phyloP scores from a whole-genome alignment of 2,113 vertebrate species.

The Barbus barbus region DNA sequence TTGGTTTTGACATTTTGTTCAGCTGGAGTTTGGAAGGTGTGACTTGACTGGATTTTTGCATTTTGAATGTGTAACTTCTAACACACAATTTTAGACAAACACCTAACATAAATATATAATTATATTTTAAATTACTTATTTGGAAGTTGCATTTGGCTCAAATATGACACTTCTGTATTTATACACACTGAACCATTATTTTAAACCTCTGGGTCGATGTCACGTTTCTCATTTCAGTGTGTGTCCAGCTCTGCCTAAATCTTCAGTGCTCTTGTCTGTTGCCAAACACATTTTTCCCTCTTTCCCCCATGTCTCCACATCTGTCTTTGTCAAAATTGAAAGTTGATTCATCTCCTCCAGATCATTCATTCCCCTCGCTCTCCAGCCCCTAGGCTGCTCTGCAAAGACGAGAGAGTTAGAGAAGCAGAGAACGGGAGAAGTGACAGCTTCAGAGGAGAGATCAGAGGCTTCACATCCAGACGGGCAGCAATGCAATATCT shows the following conservation, averaged over 20 bases:
- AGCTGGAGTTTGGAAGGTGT: background rate
- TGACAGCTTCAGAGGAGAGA: conserved; percentile 35
- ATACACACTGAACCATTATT: conserved; percentile 61
- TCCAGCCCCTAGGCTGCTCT: conserved; percentile 18
- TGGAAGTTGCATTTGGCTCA: background rate
- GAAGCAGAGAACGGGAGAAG: background rate
- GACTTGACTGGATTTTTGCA: background rate
- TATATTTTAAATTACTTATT: background rate
- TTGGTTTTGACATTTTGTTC: background rate
- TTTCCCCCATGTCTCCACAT: conserved; percentile 31
- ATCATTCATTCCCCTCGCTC: conserved; percentile 31
- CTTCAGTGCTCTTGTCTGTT: conserved; percentile 16
- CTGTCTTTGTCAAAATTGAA: conserved; percentile 50
- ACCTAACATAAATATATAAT: background rate
- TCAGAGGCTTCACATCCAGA: conserved; percentile 24
- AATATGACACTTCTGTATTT: background rate
- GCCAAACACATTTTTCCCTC: conserved; percentile 22
- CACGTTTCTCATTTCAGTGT: conserved; percentile 43
- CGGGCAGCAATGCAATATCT: conserved; percentile 47
- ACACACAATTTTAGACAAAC: background rate
- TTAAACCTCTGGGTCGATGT: conserved; percentile 67
- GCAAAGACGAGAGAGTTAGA: background rate
- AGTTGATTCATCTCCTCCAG: conserved; percentile 46
- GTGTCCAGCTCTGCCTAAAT: conserved; percentile 8
- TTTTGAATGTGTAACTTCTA: background rate